Percentiles rank a stretch among this genome's conserved stretches.
These are phyloP conservation scores for Lasioglossum leucozonium DNA, from an alignment of 2,888 invertebrate genomes.

Conservation along the genomic window DNA sequence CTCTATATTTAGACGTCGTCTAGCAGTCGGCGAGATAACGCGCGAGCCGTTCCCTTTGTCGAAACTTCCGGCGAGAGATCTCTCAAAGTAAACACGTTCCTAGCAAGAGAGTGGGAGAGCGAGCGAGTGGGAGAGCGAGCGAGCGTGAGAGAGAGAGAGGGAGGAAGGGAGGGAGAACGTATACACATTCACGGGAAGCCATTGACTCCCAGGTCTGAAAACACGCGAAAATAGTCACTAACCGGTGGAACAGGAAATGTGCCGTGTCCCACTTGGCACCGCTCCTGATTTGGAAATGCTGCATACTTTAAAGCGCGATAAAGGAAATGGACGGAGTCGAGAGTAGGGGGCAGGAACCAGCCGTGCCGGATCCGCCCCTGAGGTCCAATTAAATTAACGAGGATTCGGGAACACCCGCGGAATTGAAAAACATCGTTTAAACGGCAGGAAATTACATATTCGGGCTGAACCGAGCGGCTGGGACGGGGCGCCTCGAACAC, in stretches of 20 bases:
- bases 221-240: slow-evolving; percentile 37
- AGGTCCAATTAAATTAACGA: slow-evolving; percentile 52
- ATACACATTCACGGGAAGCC: slow-evolving; percentile 15
- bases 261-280: slow-evolving; percentile 56
- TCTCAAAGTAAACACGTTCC: slow-evolving; percentile 28
- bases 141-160: not conserved
- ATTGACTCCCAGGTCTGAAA: slow-evolving; percentile 30
- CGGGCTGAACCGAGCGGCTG: slow-evolving; percentile 3
- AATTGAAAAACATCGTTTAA: slow-evolving; percentile 47
- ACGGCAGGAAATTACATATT: slow-evolving; percentile 39
- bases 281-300: slow-evolving; percentile 54
- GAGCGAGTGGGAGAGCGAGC: not conserved
- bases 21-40: slow-evolving; percentile 23
- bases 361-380: slow-evolving; percentile 26
- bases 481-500: not conserved
- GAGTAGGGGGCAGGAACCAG: not conserved
- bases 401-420: slow-evolving; percentile 20
- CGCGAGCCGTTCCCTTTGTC: slow-evolving; percentile 34
- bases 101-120: not conserved
- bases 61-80: slow-evolving; percentile 33
- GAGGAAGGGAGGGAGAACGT: no score
- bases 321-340: slow-evolving; percentile 32
- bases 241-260: slow-evolving; percentile 44
- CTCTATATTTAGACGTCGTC: slow-evolving; percentile 43
- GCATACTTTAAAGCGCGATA: slow-evolving; percentile 46